Evolutionary conservation across 2,888 invertebrate species (phyloP).

Genomic region (Caenorhabditis sulstoni): DNA sequence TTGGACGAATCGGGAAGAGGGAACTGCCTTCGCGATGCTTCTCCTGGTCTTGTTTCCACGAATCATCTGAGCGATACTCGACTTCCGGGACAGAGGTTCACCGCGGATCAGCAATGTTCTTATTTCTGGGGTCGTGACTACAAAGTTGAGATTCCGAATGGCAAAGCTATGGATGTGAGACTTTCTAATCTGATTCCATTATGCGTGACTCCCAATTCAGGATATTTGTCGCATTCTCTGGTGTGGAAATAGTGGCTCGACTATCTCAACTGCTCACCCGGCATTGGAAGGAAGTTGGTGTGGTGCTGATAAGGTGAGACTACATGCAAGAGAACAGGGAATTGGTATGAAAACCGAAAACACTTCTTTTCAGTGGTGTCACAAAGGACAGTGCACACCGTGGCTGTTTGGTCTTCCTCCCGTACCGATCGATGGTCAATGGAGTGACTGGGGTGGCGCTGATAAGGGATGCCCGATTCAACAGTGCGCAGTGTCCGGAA

Average conservation of each 20-base stretch:
- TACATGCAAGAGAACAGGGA: background rate
- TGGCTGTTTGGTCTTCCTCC: constrained; percentile 70
- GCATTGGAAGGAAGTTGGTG: constrained; percentile 80
- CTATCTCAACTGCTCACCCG: constrained; percentile 80
- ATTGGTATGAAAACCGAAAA: too few species aligned
- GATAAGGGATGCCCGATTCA: constrained; percentile 76
- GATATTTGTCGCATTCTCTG: constrained; percentile 80
- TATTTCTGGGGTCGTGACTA: constrained; percentile 81
- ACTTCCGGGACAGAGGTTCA: constrained; percentile 79
- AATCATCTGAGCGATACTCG: constrained; percentile 74
- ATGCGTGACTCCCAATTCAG: constrained; percentile 49
- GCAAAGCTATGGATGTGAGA: constrained; percentile 72
- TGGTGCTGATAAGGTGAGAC: constrained; percentile 71
- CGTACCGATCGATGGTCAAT: constrained; percentile 74
- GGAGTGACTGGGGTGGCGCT: constrained; percentile 78
- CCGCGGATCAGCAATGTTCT: constrained; percentile 80
- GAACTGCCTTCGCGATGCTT: constrained; percentile 78
- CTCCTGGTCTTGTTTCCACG: constrained; percentile 68
- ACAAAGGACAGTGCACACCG: constrained; percentile 74
- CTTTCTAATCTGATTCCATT: background rate
- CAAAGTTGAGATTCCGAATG: constrained; percentile 79
- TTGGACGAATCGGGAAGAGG: constrained; percentile 79
- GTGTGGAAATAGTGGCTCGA: constrained; percentile 80
- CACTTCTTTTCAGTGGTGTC: constrained; percentile 76
- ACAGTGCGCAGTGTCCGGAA: constrained; percentile 78